Base-by-base conservation (phyloP, 2,888 invertebrate species). In the Parelbella ahira region DNA sequence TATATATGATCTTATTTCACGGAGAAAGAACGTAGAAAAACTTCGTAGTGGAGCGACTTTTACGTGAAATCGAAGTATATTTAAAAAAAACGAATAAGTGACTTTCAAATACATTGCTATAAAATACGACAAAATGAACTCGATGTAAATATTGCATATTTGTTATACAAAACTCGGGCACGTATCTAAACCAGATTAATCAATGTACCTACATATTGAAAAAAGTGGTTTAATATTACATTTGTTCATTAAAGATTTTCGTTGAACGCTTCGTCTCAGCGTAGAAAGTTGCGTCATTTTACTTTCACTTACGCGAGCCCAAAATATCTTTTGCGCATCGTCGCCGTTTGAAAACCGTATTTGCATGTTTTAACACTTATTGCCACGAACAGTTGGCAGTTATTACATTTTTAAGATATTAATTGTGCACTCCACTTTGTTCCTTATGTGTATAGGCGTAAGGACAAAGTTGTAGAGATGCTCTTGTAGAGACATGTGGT, bases 211-310 rank as follows among this genome's bases (percentile, higher is more conserved):
- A n/a, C n/a, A n/a, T n/a, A 8, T 4, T 15, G 5, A 29, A 29
- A 29, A 29, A 29, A 29, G 7, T 9, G 10, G 20, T n/a, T 28
- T n/a, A n/a, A n/a, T 34, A 24, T 11, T 20, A 34, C n/a, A 21
- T 34, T 21, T 11, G 7, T 27, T 13, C 20, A 41, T 41, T 41
- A n/a, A n/a, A n/a, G n/a, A n/a, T n/a, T n/a, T n/a, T n/a, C 19
- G 15, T 29, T 12, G 33, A 34, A 12, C 10, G 29, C 7, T 34
- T 39, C 27, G 19, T 19, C n/a, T 28, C 20, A 10, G 11, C 13
- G 37, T 79, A 80, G 84, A 86, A 84, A 86, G 83, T 87, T 87
- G 82, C 87, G 74, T 87, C 84, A 87, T 77, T 71, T 75, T 58
- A 82, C 87, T 84, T 87, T 87, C 84, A 80, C 84, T 80, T 57